These are phyloP conservation scores for Gephyroberyx darwinii DNA, from an alignment of 2,797 vertebrate genomes.

Conservation along the genomic window DNA sequence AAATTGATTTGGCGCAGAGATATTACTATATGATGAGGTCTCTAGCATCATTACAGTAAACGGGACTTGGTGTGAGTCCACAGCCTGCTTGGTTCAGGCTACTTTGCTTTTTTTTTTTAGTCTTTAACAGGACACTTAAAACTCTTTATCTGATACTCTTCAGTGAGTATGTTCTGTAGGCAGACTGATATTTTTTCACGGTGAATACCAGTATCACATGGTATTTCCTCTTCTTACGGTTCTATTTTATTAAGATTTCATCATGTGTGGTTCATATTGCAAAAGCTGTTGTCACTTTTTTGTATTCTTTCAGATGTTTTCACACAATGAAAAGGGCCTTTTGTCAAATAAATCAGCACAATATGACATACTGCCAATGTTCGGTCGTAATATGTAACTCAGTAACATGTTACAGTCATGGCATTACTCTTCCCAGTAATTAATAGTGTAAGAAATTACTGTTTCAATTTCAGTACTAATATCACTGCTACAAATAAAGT, in stretches of 20 bases:
- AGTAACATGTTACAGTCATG: not conserved
- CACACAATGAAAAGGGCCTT: constrained; percentile 6
- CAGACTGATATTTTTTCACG: constrained; percentile 30
- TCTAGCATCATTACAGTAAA: constrained; percentile 46
- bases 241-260: constrained; percentile 3
- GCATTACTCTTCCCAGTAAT: not conserved
- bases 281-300: not conserved
- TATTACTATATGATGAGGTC: constrained; percentile 53
- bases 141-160: not conserved
- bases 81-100: not conserved
- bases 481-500: not conserved
- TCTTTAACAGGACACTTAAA: not conserved
- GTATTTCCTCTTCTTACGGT: constrained; percentile 12
- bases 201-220: constrained; percentile 13
- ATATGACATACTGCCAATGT: not conserved
- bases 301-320: not conserved
- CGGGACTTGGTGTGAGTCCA: constrained; percentile 22
- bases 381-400: not conserved
- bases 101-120: constrained; percentile 14
- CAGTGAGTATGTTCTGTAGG: constrained; percentile 19
- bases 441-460: not conserved
- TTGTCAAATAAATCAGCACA: constrained; percentile 13
- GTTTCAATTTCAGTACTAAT: not conserved
- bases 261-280: not conserved
- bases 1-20: constrained; percentile 67